These are phyloP conservation scores for Erpetoichthys calabaricus DNA, from an alignment of 2,797 vertebrate species.

Conservation along the genomic window DNA sequence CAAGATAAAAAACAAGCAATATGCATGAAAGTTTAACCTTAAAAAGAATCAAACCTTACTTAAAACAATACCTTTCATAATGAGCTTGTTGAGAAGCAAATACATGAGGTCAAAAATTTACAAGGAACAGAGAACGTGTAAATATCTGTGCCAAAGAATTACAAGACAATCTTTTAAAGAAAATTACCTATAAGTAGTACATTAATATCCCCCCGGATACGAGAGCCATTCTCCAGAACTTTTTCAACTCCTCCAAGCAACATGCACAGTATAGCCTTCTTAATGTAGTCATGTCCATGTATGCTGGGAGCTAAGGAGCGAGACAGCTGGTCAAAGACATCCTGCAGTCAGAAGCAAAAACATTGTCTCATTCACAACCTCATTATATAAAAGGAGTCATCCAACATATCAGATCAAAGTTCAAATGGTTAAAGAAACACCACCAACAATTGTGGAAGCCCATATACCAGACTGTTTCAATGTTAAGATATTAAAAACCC, in stretches of 20 bases:
- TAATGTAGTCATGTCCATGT: slow-evolving; percentile 89
- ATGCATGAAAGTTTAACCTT: background rate
- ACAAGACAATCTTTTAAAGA: background rate
- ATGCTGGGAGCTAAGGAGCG: slow-evolving; percentile 86
- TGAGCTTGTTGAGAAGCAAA: no score
- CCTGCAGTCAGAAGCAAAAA: slow-evolving; percentile 35
- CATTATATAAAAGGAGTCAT: no score
- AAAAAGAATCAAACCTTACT: no score
- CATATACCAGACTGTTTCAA: no score
- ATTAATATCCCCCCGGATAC: slow-evolving; percentile 93
- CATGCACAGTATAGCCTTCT: slow-evolving; percentile 94
- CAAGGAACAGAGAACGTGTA: no score
- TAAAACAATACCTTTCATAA: no score
- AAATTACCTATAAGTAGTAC: slow-evolving; percentile 79
- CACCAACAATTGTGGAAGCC: no score
- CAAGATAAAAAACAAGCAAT: background rate
- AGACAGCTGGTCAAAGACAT: slow-evolving; percentile 77
- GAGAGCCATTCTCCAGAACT: slow-evolving; percentile 79
- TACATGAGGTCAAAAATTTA: background rate
- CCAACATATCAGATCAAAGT: no score
- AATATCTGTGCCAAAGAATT: no score
- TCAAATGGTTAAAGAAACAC: no score
- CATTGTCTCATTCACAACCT: background rate
- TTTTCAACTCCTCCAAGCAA: slow-evolving; percentile 90
- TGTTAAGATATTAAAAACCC: no score